A percentile compares a stretch with the other conserved stretches of the same genome.
These are phyloP conservation scores for Drosophila willistoni DNA, from an alignment of 1,140 invertebrate species.

Conservation along the genomic window DNA sequence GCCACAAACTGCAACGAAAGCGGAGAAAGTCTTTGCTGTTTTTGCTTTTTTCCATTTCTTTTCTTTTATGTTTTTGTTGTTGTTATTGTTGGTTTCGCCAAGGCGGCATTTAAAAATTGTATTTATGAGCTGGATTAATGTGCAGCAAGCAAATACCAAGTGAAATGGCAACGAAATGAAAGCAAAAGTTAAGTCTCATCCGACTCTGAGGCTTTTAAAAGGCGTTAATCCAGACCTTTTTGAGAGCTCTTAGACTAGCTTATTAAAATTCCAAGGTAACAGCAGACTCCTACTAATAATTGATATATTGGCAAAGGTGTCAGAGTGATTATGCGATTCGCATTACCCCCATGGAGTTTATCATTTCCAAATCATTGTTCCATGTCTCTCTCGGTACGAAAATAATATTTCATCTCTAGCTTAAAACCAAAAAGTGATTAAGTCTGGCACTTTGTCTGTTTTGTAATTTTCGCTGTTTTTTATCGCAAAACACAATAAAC, in stretches of 20 bases:
- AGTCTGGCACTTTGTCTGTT: too few species aligned
- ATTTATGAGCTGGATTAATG: constrained; percentile 56
- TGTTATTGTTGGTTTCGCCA: constrained; percentile 41
- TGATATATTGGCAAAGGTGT: too few species aligned
- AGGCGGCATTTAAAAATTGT: constrained; percentile 75
- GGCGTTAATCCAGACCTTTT: not conserved
- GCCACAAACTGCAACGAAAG: constrained; percentile 72
- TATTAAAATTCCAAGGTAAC: not conserved
- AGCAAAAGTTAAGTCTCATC: constrained; percentile 4
- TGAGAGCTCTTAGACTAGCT: not conserved
- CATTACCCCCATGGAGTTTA: too few species aligned
- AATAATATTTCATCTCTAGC: too few species aligned
- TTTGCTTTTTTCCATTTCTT: not conserved
- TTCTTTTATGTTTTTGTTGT: not conserved
- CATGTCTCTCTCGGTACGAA: too few species aligned
- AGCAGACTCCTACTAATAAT: not conserved
- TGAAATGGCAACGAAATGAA: constrained; percentile 1
- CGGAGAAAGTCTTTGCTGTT: constrained; percentile 65
- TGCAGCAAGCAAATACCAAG: not conserved
- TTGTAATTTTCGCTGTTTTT: too few species aligned
- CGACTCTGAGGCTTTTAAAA: not conserved
- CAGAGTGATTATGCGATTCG: too few species aligned
- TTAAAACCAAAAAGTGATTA: too few species aligned
- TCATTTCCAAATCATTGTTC: too few species aligned
- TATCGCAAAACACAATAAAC: too few species aligned